phyloP scores from a whole-genome alignment of 2,888 invertebrate genomes.

The Priocnemis perturbator region DNA sequence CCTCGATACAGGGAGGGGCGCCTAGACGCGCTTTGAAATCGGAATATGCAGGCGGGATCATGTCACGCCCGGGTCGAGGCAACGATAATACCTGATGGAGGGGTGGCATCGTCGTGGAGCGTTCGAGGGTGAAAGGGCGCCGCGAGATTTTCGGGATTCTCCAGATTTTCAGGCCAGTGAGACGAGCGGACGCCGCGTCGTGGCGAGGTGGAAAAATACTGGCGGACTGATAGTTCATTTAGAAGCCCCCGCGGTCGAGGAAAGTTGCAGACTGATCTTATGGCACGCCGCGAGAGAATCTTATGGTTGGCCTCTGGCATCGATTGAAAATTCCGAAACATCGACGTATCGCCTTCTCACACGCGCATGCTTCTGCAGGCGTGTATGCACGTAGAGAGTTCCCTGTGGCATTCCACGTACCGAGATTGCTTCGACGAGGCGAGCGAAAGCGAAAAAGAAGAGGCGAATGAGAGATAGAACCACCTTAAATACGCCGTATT shows the following conservation, averaged over 20 bases:
- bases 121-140: neutral
- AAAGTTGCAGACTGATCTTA: constrained; percentile 3
- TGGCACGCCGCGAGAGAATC: neutral
- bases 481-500: constrained; percentile 52
- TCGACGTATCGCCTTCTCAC: neutral
- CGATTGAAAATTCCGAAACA: neutral
- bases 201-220: neutral
- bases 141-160: neutral
- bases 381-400: neutral
- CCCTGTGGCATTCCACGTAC: neutral
- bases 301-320: constrained; percentile 10
- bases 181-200: neutral
- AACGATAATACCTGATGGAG: neutral
- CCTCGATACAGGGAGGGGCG: constrained; percentile 27
- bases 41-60: constrained; percentile 18
- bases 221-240: neutral
- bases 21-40: constrained; percentile 26
- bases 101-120: neutral
- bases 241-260: neutral
- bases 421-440: constrained; percentile 4
- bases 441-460: constrained; percentile 4
- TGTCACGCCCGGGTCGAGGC: too few species aligned
- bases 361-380: neutral
- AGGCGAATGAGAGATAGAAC: constrained; percentile 32
- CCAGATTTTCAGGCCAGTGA: too few species aligned